A percentile compares a stretch with the other conserved stretches of the same genome.
Conservation (phyloP, 2,113 vertebrate genomes). For the Microcebus tavaratra region DNA sequence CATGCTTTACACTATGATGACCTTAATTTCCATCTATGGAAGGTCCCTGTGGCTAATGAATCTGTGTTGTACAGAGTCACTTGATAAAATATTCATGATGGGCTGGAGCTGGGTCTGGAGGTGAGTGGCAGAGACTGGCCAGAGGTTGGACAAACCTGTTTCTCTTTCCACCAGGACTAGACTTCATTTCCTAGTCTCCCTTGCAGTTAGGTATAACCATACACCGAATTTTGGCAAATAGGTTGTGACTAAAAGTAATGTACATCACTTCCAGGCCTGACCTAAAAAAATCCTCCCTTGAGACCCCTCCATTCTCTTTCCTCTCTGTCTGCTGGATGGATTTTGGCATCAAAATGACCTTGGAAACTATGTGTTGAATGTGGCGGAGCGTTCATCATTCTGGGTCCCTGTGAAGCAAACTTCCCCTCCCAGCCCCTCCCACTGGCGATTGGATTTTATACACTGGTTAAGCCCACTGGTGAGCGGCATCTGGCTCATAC, state of each 20-base stretch:
- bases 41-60: background rate
- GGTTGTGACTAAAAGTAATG: background rate
- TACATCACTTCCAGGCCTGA: background rate
- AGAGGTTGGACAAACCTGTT: background rate
- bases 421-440: background rate
- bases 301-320: background rate
- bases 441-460: background rate
- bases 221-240: background rate
- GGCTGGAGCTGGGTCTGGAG: background rate
- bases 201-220: background rate
- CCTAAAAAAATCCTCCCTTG: background rate
- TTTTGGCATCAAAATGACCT: background rate
- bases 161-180: background rate
- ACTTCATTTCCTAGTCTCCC: background rate
- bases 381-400: background rate
- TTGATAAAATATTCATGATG: background rate
- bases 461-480: background rate
- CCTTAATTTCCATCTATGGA: background rate
- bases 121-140: background rate
- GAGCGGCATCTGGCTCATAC: background rate
- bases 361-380: background rate
- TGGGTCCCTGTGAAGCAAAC: background rate
- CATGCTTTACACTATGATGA: background rate
- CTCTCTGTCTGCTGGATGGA: background rate
- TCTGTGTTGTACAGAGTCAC: background rate